Percentiles rank a stretch among this genome's conserved stretches.
Evolutionary conservation across 1,140 invertebrate species (phyloP).

Genomic region (Phenacoccus solenopsis): DNA sequence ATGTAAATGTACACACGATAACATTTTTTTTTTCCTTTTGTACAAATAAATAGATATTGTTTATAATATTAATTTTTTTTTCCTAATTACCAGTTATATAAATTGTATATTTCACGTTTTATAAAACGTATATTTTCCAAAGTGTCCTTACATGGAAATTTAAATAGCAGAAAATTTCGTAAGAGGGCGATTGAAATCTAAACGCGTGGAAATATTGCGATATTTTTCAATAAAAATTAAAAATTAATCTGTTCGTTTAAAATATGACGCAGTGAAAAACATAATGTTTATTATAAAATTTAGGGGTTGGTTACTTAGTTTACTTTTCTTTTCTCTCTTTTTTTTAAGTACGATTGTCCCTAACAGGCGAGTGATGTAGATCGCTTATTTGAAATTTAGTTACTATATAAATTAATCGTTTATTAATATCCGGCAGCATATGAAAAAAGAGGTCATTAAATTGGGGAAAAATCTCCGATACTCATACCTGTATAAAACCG

Average conservation of each 20-base stretch:
- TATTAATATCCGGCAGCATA: neutral
- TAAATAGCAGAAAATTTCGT: neutral
- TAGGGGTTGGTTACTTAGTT: neutral
- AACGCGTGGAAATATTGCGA: neutral
- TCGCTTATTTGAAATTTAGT: too few species aligned
- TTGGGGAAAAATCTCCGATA: too few species aligned
- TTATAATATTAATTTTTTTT: neutral
- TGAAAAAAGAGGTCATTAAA: neutral
- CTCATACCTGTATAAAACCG: neutral
- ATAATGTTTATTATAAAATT: neutral
- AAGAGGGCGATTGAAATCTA: too few species aligned
- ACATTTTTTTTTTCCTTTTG: neutral
- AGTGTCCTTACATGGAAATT: neutral
- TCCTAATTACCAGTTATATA: neutral
- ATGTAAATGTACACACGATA: neutral
- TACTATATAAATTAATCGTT: neutral
- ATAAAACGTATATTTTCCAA: neutral
- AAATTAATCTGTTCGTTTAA: neutral
- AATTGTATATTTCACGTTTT: neutral
- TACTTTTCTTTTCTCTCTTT: neutral
- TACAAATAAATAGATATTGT: neutral
- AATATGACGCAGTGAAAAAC: neutral
- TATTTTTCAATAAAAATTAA: neutral
- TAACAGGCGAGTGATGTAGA: too few species aligned
- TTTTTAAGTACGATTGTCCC: neutral